Evolutionary conservation across 1,140 invertebrate species (phyloP).

Genomic region (Zaprionus camerounensis): DNA sequence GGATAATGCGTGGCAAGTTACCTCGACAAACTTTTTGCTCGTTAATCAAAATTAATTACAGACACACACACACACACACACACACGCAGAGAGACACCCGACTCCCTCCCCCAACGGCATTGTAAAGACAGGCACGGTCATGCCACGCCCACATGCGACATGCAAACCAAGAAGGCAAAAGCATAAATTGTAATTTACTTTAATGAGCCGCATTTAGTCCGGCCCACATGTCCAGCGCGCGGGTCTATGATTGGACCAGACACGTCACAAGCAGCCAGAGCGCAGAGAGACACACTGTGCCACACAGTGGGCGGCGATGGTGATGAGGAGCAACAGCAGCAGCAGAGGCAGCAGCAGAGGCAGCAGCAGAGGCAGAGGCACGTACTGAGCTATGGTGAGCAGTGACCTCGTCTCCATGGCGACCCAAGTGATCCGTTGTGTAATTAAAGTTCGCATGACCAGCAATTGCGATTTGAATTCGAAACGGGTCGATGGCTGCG

Average conservation of each 20-base stretch:
- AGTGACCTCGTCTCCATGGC: constrained; percentile 26
- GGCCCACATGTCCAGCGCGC: constrained; percentile 48
- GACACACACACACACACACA: constrained; percentile 21
- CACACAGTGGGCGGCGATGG: constrained; percentile 7
- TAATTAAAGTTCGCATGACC: constrained; percentile 80
- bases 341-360: neutral
- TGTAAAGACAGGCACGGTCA: constrained; percentile 12
- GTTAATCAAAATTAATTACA: constrained; percentile 83
- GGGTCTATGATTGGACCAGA: constrained; percentile 40
- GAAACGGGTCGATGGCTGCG: constrained; percentile 57
- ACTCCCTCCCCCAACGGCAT: constrained; percentile 11
- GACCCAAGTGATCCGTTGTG: constrained; percentile 52
- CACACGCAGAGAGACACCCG: neutral
- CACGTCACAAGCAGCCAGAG: constrained; percentile 15
- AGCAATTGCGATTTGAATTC: constrained; percentile 75
- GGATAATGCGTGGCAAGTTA: constrained; percentile 64
- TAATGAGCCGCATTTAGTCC: constrained; percentile 76
- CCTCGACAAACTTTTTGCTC: constrained; percentile 68
- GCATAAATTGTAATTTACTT: constrained; percentile 78
- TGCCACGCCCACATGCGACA: constrained; percentile 74
- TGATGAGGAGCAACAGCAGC: neutral
- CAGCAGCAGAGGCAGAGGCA: neutral
- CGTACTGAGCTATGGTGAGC: constrained; percentile 28
- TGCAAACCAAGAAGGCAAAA: constrained; percentile 68
- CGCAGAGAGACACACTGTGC: neutral